These are phyloP conservation scores for Arge pagana DNA, from an alignment of 2,888 invertebrate genomes.

Conservation along the genomic window DNA sequence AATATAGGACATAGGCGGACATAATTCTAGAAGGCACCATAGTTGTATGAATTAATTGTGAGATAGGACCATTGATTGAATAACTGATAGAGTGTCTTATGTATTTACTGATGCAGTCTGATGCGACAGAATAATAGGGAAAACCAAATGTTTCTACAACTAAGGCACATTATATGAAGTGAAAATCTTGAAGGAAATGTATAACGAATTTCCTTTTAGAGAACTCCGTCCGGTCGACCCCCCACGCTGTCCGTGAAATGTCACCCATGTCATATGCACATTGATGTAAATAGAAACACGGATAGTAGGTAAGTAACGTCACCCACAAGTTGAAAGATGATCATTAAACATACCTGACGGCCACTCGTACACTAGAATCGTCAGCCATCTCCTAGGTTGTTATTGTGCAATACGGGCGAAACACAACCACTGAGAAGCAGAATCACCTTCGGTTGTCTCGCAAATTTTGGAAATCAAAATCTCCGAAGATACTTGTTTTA, in stretches of 20 bases:
- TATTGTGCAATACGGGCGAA: conserved; percentile 7
- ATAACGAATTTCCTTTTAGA: conserved; percentile 16
- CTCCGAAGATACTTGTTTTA: background rate
- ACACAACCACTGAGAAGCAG: conserved; percentile 3
- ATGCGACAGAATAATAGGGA: too few relatives aligned
- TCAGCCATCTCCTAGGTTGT: conserved; percentile 46
- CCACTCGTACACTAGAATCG: conserved; percentile 56
- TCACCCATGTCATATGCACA: conserved; percentile 12
- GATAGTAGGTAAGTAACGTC: background rate
- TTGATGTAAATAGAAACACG: background rate
- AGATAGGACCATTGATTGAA: too few relatives aligned
- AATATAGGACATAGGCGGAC: too few relatives aligned
- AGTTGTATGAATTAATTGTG: too few relatives aligned
- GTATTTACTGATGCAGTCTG: too few relatives aligned
- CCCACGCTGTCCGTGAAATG: conserved; percentile 11
- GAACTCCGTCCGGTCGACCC: conserved; percentile 1
- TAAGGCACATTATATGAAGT: background rate
- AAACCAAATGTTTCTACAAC: too few relatives aligned
- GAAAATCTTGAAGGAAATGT: too few relatives aligned
- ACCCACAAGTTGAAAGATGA: background rate
- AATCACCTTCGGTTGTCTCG: conserved; percentile 1
- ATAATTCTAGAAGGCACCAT: too few relatives aligned
- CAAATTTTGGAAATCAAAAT: conserved; percentile 7
- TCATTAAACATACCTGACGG: conserved; percentile 51
- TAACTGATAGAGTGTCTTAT: too few relatives aligned